These are phyloP conservation scores for Coenobita brevimanus DNA, from an alignment of 1,140 invertebrate genomes.

Conservation along the genomic window DNA sequence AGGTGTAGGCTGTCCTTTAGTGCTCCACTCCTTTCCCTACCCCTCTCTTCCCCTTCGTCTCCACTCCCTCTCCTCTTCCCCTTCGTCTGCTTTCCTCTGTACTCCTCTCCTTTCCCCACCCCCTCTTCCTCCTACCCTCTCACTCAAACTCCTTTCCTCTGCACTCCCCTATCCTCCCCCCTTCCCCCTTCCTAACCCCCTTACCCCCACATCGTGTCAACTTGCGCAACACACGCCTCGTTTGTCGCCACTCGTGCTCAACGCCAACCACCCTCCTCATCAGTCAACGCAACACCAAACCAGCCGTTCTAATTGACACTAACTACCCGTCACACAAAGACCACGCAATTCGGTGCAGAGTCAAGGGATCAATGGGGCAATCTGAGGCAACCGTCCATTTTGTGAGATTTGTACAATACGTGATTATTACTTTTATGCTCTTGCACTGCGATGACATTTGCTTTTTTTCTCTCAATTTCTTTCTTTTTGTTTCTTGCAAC, in stretches of 20 bases:
- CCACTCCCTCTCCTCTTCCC: neutral
- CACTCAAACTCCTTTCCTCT: neutral
- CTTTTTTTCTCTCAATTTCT: too few species aligned
- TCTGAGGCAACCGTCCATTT: too few species aligned
- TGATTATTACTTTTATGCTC: too few species aligned
- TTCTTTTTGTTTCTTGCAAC: too few species aligned
- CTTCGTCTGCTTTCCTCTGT: slow-evolving; percentile 4
- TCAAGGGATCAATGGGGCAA: too few species aligned
- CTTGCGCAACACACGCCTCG: neutral
- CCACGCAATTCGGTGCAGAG: too few species aligned
- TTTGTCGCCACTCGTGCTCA: neutral
- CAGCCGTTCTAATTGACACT: too few species aligned
- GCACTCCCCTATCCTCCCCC: neutral
- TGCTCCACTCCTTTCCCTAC: neutral
- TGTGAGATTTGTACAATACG: too few species aligned
- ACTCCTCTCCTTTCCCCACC: neutral
- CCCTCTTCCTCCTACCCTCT: neutral
- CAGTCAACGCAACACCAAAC: too few species aligned
- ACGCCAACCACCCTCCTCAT: neutral
- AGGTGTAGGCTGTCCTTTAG: neutral
- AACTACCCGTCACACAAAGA: too few species aligned
- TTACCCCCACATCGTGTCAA: too few species aligned
- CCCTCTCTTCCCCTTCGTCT: neutral
- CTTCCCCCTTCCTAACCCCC: neutral
- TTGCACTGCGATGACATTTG: too few species aligned